Evolutionary conservation across 2,797 vertebrate species (phyloP).

Genomic region (Malurus leucopterus): DNA sequence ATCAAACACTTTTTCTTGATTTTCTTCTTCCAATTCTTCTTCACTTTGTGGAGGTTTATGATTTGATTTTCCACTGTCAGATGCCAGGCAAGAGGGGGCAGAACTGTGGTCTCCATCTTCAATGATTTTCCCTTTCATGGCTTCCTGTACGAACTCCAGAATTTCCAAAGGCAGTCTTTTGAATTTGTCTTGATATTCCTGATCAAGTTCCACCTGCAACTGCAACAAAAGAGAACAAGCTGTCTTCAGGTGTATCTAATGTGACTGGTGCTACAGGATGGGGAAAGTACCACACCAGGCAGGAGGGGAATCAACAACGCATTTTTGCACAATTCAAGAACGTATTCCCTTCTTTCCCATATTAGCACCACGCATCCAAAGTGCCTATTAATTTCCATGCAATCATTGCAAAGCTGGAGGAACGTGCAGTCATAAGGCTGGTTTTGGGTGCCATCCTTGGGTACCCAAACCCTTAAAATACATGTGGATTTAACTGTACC

Average conservation of each 20-base stretch:
- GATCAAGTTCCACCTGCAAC: conserved; percentile 94
- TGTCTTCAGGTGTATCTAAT: not conserved
- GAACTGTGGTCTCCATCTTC: conserved; percentile 83
- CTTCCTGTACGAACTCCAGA: conserved; percentile 96
- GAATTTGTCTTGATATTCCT: conserved; percentile 98
- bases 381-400: conserved; percentile 8
- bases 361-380: not conserved
- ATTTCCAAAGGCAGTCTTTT: conserved; percentile 95
- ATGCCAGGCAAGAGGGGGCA: conserved; percentile 70
- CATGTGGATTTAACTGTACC: not conserved
- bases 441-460: not conserved
- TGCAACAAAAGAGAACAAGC: conserved; percentile 69
- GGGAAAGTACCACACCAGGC: not conserved
- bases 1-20: conserved; percentile 84
- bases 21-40: conserved; percentile 82
- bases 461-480: conserved; percentile 6
- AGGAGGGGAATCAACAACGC: not conserved
- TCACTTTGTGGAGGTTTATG: conserved; percentile 83
- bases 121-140: conserved; percentile 85
- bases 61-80: conserved; percentile 78
- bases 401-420: conserved; percentile 41
- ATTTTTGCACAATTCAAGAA: not conserved
- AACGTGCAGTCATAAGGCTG: not conserved
- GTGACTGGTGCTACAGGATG: not conserved
- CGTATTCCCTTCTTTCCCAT: not conserved